Conservation (phyloP, 2,797 vertebrate species). For the Telmatherina bonti region DNA sequence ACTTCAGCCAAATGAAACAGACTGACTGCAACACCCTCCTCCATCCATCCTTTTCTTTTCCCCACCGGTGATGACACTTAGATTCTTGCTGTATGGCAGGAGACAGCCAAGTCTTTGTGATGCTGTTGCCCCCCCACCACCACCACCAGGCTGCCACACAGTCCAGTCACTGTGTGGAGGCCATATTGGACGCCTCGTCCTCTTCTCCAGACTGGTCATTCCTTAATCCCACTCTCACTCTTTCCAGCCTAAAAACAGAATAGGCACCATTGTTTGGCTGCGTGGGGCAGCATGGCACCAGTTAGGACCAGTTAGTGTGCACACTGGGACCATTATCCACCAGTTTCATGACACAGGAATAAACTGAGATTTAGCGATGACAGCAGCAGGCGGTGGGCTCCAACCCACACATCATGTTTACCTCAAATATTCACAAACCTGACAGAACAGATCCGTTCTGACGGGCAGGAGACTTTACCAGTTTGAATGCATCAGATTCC, state of each 20-base stretch:
- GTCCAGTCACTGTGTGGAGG: slow-evolving; percentile 71
- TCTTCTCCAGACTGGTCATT: slow-evolving; percentile 73
- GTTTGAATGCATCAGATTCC: too few relatives aligned
- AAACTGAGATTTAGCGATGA: slow-evolving; percentile 21
- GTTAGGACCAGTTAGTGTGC: slow-evolving; percentile 59
- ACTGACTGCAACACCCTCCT: slow-evolving; percentile 14
- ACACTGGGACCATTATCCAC: slow-evolving; percentile 79
- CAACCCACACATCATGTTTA: slow-evolving; percentile 25
- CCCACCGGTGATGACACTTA: slow-evolving; percentile 48
- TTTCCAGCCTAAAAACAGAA: slow-evolving; percentile 65
- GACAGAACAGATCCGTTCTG: slow-evolving; percentile 7
- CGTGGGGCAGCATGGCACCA: slow-evolving; percentile 77
- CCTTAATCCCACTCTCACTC: slow-evolving; percentile 69
- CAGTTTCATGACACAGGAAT: slow-evolving; percentile 42
- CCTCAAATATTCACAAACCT: slow-evolving; percentile 25
- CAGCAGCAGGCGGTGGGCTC: slow-evolving; percentile 19
- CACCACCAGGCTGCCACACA: slow-evolving; percentile 64
- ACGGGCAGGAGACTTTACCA: too few relatives aligned
- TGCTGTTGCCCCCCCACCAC: slow-evolving; percentile 13
- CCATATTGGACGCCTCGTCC: slow-evolving; percentile 78
- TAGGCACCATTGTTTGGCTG: slow-evolving; percentile 74
- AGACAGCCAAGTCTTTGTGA: slow-evolving; percentile 78
- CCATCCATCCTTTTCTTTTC: slow-evolving; percentile 28
- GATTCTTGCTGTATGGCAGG: slow-evolving; percentile 34
- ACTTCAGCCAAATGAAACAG: slow-evolving; percentile 29